Evolutionary conservation across 1,140 invertebrate species (phyloP).

Genomic region (Heliconius hewitsoni): DNA sequence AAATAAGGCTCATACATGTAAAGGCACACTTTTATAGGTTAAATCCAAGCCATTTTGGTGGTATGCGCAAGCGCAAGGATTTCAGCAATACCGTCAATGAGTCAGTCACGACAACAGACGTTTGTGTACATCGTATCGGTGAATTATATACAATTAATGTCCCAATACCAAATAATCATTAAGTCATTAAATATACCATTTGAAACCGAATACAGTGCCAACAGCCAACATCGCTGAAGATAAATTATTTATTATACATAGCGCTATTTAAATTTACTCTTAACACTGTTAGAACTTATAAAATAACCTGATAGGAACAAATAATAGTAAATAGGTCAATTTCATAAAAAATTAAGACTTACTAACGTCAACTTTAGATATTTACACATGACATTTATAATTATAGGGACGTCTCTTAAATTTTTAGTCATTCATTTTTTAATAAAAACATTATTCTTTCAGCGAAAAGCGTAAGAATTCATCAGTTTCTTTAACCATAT

Average conservation of each 20-base stretch:
- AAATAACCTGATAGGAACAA: neutral
- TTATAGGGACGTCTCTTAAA: too few species aligned
- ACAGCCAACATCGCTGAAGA: neutral
- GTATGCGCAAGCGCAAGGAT: neutral
- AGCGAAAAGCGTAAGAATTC: too few species aligned
- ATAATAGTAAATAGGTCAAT: neutral
- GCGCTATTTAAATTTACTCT: neutral
- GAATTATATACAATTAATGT: neutral
- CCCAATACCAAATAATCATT: neutral
- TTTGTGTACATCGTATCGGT: neutral
- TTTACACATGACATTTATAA: too few species aligned
- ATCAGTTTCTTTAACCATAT: too few species aligned
- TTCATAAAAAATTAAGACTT: neutral
- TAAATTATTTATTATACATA: neutral
- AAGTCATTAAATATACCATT: neutral
- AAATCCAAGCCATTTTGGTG: neutral
- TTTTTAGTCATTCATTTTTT: too few species aligned
- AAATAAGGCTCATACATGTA: neutral
- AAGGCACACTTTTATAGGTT: neutral
- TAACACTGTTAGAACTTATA: neutral
- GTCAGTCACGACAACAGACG: slow-evolving; percentile 2
- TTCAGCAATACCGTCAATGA: slow-evolving; percentile 8
- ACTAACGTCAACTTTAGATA: too few species aligned
- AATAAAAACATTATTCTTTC: too few species aligned
- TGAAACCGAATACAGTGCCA: neutral